Base-by-base conservation (phyloP, 2,888 invertebrate species). In the Osmoderma eremita region DNA sequence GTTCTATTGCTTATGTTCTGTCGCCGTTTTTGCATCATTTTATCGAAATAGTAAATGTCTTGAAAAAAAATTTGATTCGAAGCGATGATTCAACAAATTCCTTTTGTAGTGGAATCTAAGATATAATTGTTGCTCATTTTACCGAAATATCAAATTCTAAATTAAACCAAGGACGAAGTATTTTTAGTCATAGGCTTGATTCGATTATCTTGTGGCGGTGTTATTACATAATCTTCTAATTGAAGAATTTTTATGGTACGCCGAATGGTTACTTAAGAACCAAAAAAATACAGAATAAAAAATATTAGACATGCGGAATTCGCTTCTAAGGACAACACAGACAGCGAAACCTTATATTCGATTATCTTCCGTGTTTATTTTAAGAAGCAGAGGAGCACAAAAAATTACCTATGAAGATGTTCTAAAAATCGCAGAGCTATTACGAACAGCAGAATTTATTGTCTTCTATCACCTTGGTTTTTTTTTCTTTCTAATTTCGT, bases 321-420 rank as follows among this genome's bases (percentile, higher is more conserved):
- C 45, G 10, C 30, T 45, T 48, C 24, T 61, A 45, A 41, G 17
- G 45, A 56, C 13, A 56, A 20, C 30, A 22, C n/a, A 39, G 20
- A 22, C 18, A 30, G 10, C 3, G 20, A 45, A 15, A 45, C 42
- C 42, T 30, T 24, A 45, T 10, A 5, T 30, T 30, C 45, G 15
- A 51, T 51, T 42, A 24, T 61, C 45, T 61, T 61, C 58, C 58
- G 58, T 18, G 58, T 61, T 24, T 61, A 61, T 61, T 61, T 61
- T 61, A 61, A 45, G 58, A 18, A 15, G 42, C 42, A 24, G 39
- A 58, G 36, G 15, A 30, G 18, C 12, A 3, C 15, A 24, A 61
- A 61, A 42, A 56, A 56, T 36, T 22, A n/a, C 17, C 41, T 12
- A 42, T 24, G 8, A 36, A 61, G 30, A 48, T 24, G n/a, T 17